A percentile compares a stretch with the other conserved stretches of the same genome.
Conservation (phyloP, 1,140 invertebrate species). For the Bombus waltoni region DNA sequence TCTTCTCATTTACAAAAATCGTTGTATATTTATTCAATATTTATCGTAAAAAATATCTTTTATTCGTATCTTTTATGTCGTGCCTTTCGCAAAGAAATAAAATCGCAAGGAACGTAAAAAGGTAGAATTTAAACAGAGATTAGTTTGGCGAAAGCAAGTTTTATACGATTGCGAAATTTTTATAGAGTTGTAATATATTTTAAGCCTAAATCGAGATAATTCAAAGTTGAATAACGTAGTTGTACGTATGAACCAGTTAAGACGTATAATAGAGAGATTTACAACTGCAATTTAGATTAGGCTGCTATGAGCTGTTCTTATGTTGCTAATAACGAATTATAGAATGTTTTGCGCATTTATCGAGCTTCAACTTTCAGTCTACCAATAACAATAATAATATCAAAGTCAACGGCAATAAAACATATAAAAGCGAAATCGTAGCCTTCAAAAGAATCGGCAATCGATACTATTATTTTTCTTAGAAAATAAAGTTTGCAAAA, state of each 20-base stretch:
- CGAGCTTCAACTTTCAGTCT: neutral
- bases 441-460: neutral
- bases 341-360: neutral
- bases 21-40: no score
- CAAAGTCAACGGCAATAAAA: neutral
- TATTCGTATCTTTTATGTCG: no score
- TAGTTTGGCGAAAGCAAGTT: neutral
- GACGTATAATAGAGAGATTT: constrained; percentile 10
- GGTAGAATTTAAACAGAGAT: neutral
- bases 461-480: neutral
- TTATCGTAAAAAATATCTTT: no score
- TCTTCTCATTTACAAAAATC: no score
- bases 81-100: neutral
- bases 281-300: constrained; percentile 49
- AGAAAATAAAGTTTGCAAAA: no score
- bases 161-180: neutral
- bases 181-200: neutral
- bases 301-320: neutral
- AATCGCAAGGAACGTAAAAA: neutral
- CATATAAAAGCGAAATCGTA: neutral
- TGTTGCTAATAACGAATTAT: neutral
- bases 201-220: no score
- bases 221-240: neutral
- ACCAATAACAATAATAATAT: neutral
- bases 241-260: neutral